Evolutionary conservation across 1,140 invertebrate species (phyloP).

Genomic region (Calephelis virginiensis): DNA sequence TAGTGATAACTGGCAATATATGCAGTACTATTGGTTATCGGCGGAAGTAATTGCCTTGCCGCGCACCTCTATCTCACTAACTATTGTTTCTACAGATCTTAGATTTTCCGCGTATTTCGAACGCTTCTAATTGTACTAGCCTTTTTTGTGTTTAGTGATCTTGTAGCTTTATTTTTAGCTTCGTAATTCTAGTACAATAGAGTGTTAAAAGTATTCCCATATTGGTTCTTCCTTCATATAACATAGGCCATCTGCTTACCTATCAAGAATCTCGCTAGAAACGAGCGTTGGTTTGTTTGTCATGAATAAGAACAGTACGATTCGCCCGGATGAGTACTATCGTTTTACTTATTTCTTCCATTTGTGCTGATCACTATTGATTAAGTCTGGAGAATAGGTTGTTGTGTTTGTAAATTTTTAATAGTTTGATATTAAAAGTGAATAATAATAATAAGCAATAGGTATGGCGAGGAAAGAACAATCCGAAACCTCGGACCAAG

Average conservation of each 20-base stretch:
- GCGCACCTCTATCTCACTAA: neutral
- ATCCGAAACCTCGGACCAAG: neutral
- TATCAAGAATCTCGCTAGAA: no score
- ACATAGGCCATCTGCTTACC: no score
- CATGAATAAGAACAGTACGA: no score
- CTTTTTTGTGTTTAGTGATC: neutral
- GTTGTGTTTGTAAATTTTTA: neutral
- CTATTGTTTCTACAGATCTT: neutral
- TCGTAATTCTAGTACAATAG: neutral
- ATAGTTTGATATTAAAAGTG: neutral
- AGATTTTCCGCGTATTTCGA: neutral
- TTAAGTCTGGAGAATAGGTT: no score
- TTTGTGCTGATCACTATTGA: no score
- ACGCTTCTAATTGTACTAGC: neutral
- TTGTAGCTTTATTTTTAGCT: neutral
- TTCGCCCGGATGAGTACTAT: no score
- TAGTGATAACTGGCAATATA: conserved; percentile 18
- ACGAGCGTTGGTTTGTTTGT: no score
- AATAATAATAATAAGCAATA: neutral
- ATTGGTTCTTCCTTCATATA: no score
- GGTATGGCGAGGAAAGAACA: neutral
- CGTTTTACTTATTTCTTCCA: no score
- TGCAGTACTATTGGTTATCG: neutral
- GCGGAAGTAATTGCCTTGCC: conserved; percentile 17
- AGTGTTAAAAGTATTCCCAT: no score